Conservation (phyloP, 2,888 invertebrate species). For the Mechanitis mazaeus region DNA sequence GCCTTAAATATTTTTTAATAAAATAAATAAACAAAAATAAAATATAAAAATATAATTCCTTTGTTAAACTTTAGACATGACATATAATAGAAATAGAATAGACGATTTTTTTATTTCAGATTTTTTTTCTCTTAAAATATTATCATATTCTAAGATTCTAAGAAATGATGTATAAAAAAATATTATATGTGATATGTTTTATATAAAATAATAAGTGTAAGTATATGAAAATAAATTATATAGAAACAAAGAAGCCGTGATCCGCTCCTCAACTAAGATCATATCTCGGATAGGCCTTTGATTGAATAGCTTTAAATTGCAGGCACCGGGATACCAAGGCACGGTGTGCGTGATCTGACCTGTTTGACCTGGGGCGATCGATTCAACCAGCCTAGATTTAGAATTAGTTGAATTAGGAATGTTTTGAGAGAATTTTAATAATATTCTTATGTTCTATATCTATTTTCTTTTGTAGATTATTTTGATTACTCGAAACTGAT, state of each 20-base stretch:
- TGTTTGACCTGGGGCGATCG: constrained; percentile 38
- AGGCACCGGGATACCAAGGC: constrained; percentile 37
- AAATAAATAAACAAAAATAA: too few species aligned
- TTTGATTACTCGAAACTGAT: not conserved
- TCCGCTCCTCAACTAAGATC: constrained; percentile 22
- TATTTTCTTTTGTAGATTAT: not conserved
- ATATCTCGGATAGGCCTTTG: constrained; percentile 35
- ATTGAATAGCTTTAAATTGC: constrained; percentile 55
- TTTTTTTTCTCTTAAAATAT: too few species aligned
- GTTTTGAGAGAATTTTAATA: not conserved
- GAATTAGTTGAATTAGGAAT: constrained; percentile 14
- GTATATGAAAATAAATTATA: constrained; percentile 11
- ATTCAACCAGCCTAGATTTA: constrained; percentile 21
- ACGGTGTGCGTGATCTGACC: constrained; percentile 40
- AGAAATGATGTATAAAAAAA: too few species aligned
- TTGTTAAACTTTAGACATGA: too few species aligned
- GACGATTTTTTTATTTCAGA: too few species aligned
- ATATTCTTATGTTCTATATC: not conserved
- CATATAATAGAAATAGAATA: too few species aligned
- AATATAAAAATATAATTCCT: too few species aligned
- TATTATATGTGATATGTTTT: too few species aligned
- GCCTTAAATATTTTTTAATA: too few species aligned
- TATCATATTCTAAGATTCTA: too few species aligned
- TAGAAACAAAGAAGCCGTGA: constrained; percentile 21
- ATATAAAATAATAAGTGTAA: constrained; percentile 9